phyloP scores from a whole-genome alignment of 2,113 vertebrate species.

The Oncorhynchus gorbuscha region DNA sequence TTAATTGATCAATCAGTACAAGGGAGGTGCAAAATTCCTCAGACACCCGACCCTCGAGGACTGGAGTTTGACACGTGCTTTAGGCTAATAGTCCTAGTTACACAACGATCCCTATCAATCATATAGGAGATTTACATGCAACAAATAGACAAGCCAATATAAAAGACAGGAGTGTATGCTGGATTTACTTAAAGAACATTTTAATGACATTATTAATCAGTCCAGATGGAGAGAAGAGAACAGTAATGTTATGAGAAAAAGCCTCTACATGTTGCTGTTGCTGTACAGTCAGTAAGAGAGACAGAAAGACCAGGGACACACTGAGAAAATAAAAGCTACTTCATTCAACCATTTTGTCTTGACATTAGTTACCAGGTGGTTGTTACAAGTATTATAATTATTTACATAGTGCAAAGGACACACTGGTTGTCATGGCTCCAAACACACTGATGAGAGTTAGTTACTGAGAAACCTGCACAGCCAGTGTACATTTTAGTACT shows the following conservation, averaged over 20 bases:
- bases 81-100: too few relatives aligned
- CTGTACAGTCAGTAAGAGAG: constrained; percentile 64
- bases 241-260: constrained; percentile 64
- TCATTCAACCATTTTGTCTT: constrained; percentile 77
- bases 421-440: constrained; percentile 77
- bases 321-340: constrained; percentile 65
- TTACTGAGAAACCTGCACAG: constrained; percentile 46
- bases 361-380: constrained; percentile 88
- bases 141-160: background rate
- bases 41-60: too few relatives aligned
- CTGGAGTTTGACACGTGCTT: too few relatives aligned
- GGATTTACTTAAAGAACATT: constrained; percentile 72
- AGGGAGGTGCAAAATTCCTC: too few relatives aligned
- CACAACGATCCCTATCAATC: too few relatives aligned
- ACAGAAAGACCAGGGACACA: constrained; percentile 67
- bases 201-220: constrained; percentile 76
- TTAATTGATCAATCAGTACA: too few relatives aligned
- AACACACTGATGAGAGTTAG: constrained; percentile 59
- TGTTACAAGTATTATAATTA: constrained; percentile 78
- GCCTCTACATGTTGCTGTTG: constrained; percentile 63
- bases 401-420: constrained; percentile 96
- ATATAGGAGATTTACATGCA: background rate
- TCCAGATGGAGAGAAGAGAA: constrained; percentile 65
- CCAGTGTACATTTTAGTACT: constrained; percentile 60
- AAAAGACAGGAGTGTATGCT: constrained; percentile 14